Percentiles rank a stretch among this genome's conserved stretches.
These are phyloP conservation scores for Eugnorisma glareosa DNA, from an alignment of 2,888 invertebrate species.

Conservation along the genomic window DNA sequence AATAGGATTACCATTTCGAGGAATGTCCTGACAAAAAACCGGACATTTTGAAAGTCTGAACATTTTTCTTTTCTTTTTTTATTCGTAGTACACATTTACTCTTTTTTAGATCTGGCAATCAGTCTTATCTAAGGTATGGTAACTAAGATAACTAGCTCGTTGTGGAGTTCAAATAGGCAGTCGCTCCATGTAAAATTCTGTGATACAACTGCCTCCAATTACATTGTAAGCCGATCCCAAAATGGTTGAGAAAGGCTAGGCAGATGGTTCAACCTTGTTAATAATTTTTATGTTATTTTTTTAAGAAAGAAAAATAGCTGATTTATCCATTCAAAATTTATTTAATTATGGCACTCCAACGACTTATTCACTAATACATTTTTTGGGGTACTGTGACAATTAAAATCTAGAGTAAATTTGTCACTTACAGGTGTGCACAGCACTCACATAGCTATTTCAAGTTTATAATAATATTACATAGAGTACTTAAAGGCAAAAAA, in stretches of 20 bases:
- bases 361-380: too few species aligned
- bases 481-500: too few species aligned
- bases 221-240: background rate
- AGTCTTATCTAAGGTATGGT: background rate
- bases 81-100: background rate
- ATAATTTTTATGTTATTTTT: background rate
- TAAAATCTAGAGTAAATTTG: too few species aligned
- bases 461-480: too few species aligned
- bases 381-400: too few species aligned
- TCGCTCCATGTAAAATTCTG: background rate
- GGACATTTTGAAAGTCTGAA: background rate
- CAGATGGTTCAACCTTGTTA: background rate
- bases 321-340: background rate
- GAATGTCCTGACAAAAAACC: background rate
- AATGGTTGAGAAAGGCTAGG: background rate
- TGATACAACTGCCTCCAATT: too few species aligned
- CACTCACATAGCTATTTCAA: too few species aligned
- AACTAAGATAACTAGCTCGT: background rate
- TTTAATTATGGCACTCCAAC: too few species aligned
- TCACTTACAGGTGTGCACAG: too few species aligned
- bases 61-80: background rate
- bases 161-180: background rate
- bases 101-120: background rate
- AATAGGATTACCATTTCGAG: conserved; percentile 22
- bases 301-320: background rate